A percentile compares a stretch with the other conserved stretches of the same genome.
These are phyloP conservation scores for Catocala fraxini DNA, from an alignment of 2,888 invertebrate species.

Conservation along the genomic window DNA sequence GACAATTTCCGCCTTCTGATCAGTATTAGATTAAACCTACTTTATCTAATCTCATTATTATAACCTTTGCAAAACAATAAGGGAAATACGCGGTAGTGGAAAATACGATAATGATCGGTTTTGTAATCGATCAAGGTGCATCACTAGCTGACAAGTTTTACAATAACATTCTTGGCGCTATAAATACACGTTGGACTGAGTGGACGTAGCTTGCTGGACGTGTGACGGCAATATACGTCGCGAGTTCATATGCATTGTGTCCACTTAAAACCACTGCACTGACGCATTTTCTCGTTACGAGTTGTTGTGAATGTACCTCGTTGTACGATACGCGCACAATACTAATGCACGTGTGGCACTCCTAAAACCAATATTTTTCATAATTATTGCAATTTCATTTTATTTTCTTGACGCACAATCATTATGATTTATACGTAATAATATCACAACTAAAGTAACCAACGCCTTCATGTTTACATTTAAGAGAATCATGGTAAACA, in stretches of 20 bases:
- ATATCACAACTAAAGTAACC: too few species aligned
- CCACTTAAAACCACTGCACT: slow-evolving; percentile 35
- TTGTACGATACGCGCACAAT: not conserved
- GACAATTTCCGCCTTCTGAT: too few species aligned
- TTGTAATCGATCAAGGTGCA: slow-evolving; percentile 34
- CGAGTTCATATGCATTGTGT: slow-evolving; percentile 79
- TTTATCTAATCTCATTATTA: too few species aligned
- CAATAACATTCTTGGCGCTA: slow-evolving; percentile 79
- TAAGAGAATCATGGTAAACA: too few species aligned
- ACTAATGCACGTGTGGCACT: too few species aligned
- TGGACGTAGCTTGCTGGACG: slow-evolving; percentile 56
- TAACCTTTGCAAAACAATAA: too few species aligned
- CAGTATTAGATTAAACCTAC: too few species aligned
- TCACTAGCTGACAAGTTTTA: slow-evolving; percentile 65
- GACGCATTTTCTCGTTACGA: slow-evolving; percentile 45
- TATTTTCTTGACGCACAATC: too few species aligned
- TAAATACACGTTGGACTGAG: slow-evolving; percentile 73
- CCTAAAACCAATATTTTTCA: too few species aligned
- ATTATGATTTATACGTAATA: too few species aligned
- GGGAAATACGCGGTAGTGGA: not conserved
- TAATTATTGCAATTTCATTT: too few species aligned
- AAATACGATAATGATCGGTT: not conserved
- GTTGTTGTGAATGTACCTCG: slow-evolving; percentile 20
- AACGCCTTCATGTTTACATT: too few species aligned
- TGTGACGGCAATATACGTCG: slow-evolving; percentile 57